Base-by-base conservation (phyloP, 2,113 vertebrate genomes). In the Dasypus novemcinctus region DNA sequence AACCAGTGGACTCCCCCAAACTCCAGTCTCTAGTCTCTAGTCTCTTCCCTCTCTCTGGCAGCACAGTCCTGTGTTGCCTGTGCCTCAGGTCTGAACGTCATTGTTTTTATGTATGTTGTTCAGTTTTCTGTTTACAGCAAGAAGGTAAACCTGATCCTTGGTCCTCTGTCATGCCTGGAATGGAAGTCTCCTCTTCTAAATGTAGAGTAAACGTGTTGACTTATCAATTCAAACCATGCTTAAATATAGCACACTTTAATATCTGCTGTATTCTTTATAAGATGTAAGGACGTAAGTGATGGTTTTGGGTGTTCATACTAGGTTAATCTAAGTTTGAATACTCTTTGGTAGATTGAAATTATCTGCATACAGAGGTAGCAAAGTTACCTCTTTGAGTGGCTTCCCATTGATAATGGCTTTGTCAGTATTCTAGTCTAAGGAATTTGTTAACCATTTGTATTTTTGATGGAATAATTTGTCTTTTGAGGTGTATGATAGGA, bases 331-430 rank as follows among this genome's bases (percentile, higher is more conserved):
- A 46, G 15, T 29, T 93, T 81, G 15, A 90, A 13, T 78, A n/a
- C 57, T 79, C 38, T 54, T 94, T 85, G 90, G 57, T 83, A 36
- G 46, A 49, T 43, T 92, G 54, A 92, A 93, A 82, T 89, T 78
- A 81, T 74, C 20, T 84, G 52, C 43, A 80, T 57, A 61, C 20
- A 61, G 17, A 85, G 6, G 10, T 43, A 23, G 29, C 90, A 81
- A 72, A 46, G 12, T 80, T 93, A 80, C 8, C 41, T 59, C 52
- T n/a, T n/a, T n/a, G 63, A 31, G 12, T 80, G 54, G 31, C 72
- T 87, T 85, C 41, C 43, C 18, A 21, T 81, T 72, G 85, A 0
- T 63, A 54, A 63, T 57, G 21, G 36, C 2, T 66, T 78, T 79
- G 33, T 57, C 66, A 54, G 20, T 80, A 43, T 79, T 95, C 36